phyloP scores from a whole-genome alignment of 1,140 invertebrate species.

The Zaprionus ghesquierei region DNA sequence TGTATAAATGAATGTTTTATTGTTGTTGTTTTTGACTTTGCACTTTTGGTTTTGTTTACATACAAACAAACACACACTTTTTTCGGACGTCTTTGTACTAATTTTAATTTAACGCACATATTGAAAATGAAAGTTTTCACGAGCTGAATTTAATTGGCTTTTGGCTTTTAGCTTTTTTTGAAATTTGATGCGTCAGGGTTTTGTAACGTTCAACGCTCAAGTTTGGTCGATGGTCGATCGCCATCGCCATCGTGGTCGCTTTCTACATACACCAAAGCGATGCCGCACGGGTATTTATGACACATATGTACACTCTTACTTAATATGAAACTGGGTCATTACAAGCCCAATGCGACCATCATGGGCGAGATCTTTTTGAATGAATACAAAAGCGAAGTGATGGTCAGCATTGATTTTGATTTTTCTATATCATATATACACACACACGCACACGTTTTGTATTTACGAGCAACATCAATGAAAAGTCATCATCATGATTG shows the following conservation, averaged over 20 bases:
- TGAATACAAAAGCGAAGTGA: slow-evolving; percentile 39
- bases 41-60: slow-evolving; percentile 32
- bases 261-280: neutral
- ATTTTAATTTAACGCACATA: slow-evolving; percentile 78
- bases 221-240: slow-evolving; percentile 53
- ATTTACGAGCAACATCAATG: slow-evolving; percentile 51
- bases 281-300: slow-evolving; percentile 42
- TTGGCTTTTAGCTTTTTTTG: slow-evolving; percentile 38
- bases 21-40: slow-evolving; percentile 24
- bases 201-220: slow-evolving; percentile 54
- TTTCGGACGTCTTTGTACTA: slow-evolving; percentile 41
- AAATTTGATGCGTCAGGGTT: slow-evolving; percentile 65
- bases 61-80: slow-evolving; percentile 1
- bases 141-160: slow-evolving; percentile 75
- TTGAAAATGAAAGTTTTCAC: slow-evolving; percentile 76
- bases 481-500: slow-evolving; percentile 35
- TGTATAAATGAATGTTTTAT: slow-evolving; percentile 31
- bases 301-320: slow-evolving; percentile 49
- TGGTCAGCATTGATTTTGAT: slow-evolving; percentile 52
- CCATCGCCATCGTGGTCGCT: slow-evolving; percentile 8
- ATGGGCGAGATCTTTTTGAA: slow-evolving; percentile 48
- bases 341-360: slow-evolving; percentile 42
- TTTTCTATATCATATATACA: neutral
- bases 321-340: slow-evolving; percentile 75
- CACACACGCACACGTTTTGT: slow-evolving; percentile 16